phyloP scores from a whole-genome alignment of 2,888 invertebrate genomes.

The Hemaris fuciformis region DNA sequence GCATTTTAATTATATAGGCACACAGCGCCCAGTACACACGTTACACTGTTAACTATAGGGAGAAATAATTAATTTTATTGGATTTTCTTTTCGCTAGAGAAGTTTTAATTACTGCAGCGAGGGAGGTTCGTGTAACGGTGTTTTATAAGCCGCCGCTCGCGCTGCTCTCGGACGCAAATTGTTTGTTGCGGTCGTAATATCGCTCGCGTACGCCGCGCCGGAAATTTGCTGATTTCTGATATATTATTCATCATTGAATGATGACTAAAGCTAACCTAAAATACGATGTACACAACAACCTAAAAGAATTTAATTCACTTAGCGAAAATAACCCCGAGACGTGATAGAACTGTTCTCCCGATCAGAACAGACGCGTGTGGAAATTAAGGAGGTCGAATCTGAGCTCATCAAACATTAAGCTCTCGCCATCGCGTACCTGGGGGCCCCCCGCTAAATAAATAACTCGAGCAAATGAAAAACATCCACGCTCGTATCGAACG shows the following conservation, averaged over 20 bases:
- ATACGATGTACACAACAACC: conserved; percentile 13
- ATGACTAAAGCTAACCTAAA: not conserved
- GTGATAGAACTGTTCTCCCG: conserved; percentile 56
- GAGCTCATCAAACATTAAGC: conserved; percentile 77
- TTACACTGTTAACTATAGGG: conserved; percentile 53
- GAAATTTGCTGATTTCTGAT: conserved; percentile 51
- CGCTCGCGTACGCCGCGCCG: conserved; percentile 48
- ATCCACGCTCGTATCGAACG: conserved; percentile 66
- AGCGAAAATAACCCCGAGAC: conserved; percentile 46
- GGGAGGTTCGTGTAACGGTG: conserved; percentile 49
- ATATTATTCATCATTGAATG: conserved; percentile 34
- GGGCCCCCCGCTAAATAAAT: conserved; percentile 70
- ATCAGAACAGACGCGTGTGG: conserved; percentile 50
- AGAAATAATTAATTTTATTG: conserved; percentile 67
- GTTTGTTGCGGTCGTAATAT: conserved; percentile 64
- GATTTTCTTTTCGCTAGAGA: conserved; percentile 66
- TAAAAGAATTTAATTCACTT: conserved; percentile 50
- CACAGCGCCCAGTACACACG: conserved; percentile 41
- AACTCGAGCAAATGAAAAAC: conserved; percentile 76
- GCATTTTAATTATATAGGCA: conserved; percentile 50
- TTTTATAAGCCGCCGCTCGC: conserved; percentile 46
- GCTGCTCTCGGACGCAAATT: conserved; percentile 52
- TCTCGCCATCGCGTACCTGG: conserved; percentile 54
- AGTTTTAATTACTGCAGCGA: conserved; percentile 65
- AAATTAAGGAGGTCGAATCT: conserved; percentile 71